These are phyloP conservation scores for Epinephelus coioides DNA, from an alignment of 2,797 vertebrate genomes.

Conservation along the genomic window DNA sequence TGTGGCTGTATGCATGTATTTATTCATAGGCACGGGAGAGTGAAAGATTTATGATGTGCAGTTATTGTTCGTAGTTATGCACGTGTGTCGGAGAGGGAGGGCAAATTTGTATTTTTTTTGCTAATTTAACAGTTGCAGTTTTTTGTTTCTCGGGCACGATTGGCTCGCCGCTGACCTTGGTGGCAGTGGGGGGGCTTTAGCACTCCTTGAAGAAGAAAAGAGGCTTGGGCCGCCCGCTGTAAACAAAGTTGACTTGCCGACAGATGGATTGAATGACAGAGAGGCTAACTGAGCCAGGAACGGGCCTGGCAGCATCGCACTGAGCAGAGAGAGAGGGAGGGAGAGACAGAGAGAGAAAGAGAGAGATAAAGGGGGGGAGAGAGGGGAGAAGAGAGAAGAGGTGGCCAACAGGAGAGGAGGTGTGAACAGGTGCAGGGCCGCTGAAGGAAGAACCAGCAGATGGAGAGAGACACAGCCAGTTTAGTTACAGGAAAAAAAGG, in stretches of 20 bases:
- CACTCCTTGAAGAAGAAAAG: constrained; percentile 98
- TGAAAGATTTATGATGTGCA: constrained; percentile 40
- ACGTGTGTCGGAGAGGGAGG: constrained; percentile 2
- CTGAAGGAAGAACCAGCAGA: constrained; percentile 99
- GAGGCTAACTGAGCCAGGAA: constrained; percentile 99
- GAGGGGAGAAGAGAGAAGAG: constrained; percentile 89
- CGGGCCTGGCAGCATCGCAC: constrained; percentile 93
- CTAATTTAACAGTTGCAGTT: constrained; percentile 67
- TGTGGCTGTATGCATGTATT: constrained; percentile 35
- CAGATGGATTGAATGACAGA: constrained; percentile 99
- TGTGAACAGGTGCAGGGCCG: constrained; percentile 99
- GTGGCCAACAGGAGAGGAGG: constrained; percentile 99
- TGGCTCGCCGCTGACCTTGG: constrained; percentile 78
- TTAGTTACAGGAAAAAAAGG: constrained; percentile 99
- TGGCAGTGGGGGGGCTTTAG: constrained; percentile 90
- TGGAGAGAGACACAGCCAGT: constrained; percentile 99
- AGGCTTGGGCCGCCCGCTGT: constrained; percentile 91
- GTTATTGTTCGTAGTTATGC: constrained; percentile 38
- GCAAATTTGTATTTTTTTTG: constrained; percentile 17
- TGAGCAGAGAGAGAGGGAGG: constrained; percentile 48
- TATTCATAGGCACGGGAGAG: constrained; percentile 21
- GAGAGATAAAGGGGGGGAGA: constrained; percentile 36
- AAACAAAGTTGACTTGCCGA: constrained; percentile 99
- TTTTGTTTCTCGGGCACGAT: constrained; percentile 51
- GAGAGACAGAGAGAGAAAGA: constrained; percentile 82